Evolutionary conservation across 1,140 invertebrate genomes (phyloP).

Genomic region (Stegodyphus dumicola): DNA sequence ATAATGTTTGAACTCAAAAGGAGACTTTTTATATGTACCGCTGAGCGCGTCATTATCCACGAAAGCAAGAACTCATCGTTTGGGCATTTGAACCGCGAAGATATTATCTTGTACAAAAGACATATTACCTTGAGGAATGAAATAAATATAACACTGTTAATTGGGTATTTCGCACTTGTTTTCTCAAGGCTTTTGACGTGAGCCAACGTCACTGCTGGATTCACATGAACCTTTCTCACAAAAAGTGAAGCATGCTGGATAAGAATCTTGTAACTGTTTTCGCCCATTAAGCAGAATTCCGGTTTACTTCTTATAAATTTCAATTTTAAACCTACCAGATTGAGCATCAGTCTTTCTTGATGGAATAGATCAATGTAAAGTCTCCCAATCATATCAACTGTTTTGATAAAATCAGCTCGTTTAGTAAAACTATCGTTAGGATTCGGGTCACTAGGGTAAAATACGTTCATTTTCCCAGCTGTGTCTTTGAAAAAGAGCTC

Average conservation of each 20-base stretch:
- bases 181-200: background rate
- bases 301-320: conserved; percentile 3
- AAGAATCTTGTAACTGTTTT: background rate
- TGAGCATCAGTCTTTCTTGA: background rate
- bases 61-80: conserved; percentile 5
- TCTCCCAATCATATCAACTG: background rate
- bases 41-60: background rate
- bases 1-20: conserved; percentile 27
- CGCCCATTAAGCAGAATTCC: conserved; percentile 9
- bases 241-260: background rate
- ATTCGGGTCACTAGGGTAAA: background rate
- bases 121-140: conserved; percentile 2
- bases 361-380: background rate
- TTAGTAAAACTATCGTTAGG: background rate
- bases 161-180: conserved; percentile 9
- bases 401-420: background rate
- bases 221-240: background rate
- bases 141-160: conserved; percentile 5
- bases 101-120: conserved; percentile 27
- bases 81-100: conserved; percentile 3
- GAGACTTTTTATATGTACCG: conserved; percentile 3
- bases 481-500: background rate
- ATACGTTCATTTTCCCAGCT: too few species aligned
- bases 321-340: background rate
- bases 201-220: background rate